A percentile compares a stretch with the other conserved stretches of the same genome.
These are phyloP conservation scores for Aphis craccivora DNA, from an alignment of 1,140 invertebrate species.

Conservation along the genomic window DNA sequence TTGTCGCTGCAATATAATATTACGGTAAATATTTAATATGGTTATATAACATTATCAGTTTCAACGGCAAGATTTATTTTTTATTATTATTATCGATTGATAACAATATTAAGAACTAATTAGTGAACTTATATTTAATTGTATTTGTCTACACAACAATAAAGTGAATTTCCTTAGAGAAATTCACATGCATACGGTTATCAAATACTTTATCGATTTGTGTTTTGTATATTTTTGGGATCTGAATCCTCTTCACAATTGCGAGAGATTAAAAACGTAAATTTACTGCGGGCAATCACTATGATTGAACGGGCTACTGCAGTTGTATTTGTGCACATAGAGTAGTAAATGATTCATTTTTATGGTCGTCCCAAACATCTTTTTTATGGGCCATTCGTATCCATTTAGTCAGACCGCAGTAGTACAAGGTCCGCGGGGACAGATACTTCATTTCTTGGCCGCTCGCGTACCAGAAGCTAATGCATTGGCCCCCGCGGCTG, in stretches of 20 bases:
- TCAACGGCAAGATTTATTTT: neutral
- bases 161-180: neutral
- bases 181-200: neutral
- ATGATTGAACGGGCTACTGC: constrained; percentile 53
- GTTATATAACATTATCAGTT: constrained; percentile 13
- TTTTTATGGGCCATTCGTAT: constrained; percentile 58
- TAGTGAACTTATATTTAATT: neutral
- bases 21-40: neutral
- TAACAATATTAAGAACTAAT: neutral
- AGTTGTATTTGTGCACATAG: constrained; percentile 25
- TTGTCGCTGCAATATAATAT: neutral
- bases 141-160: neutral
- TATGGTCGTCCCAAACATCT: constrained; percentile 55
- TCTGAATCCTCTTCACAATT: neutral
- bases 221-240: neutral
- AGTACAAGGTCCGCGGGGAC: constrained; percentile 53
- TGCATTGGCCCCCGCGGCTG: constrained; percentile 51
- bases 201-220: neutral
- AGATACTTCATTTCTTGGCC: constrained; percentile 58
- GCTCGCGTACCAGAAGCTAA: constrained; percentile 20
- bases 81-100: neutral
- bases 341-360: constrained; percentile 58
- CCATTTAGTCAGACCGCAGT: constrained; percentile 56
- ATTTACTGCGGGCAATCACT: constrained; percentile 55
- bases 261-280: constrained; percentile 47